Evolutionary conservation across 1,140 invertebrate species (phyloP).

Genomic region (Capitella teleta): DNA sequence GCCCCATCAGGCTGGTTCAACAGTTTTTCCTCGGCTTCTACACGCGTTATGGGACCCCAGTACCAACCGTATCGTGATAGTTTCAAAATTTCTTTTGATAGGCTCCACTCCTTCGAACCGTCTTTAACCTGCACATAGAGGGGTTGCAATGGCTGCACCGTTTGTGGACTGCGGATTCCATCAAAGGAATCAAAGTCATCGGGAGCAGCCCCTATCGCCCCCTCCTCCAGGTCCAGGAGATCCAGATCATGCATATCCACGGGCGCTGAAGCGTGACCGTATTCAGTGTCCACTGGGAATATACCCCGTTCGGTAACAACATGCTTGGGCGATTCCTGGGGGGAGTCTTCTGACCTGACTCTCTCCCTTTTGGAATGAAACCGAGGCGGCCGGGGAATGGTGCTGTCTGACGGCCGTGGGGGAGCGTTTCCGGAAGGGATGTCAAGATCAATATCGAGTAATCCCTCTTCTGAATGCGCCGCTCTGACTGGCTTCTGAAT

Average conservation of each 20-base stretch:
- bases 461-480: constrained; percentile 7
- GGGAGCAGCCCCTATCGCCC: background rate
- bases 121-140: constrained; percentile 16
- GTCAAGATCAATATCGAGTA: background rate
- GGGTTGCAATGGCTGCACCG: constrained; percentile 7
- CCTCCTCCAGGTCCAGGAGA: background rate
- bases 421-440: background rate
- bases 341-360: background rate
- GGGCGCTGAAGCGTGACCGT: constrained; percentile 12
- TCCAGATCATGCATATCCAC: constrained; percentile 1
- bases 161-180: background rate
- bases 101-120: constrained; percentile 26
- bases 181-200: background rate
- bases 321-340: constrained; percentile 5
- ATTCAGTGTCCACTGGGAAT: constrained; percentile 10
- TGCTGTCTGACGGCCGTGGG: constrained; percentile 1
- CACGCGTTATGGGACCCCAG: constrained; percentile 54
- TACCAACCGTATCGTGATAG: constrained; percentile 56
- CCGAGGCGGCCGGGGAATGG: background rate
- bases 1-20: constrained; percentile 62
- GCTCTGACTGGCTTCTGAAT: constrained; percentile 6
- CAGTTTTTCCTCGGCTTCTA: constrained; percentile 53
- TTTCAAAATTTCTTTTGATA: constrained; percentile 49
- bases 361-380: background rate
- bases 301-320: background rate